These are phyloP conservation scores for Gadus chalcogrammus DNA, from an alignment of 2,113 vertebrate species.

Conservation along the genomic window DNA sequence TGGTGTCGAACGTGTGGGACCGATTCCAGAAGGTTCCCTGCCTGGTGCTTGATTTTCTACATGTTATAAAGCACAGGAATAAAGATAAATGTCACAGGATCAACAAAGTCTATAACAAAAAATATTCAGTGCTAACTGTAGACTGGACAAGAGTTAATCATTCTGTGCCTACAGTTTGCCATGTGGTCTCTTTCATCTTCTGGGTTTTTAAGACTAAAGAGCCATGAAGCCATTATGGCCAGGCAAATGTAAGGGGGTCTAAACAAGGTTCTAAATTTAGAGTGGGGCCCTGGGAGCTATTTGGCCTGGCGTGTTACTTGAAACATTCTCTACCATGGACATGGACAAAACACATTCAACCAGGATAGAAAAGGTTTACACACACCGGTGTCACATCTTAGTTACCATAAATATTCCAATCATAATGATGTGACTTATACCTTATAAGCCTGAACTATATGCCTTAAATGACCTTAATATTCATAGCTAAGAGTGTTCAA, in stretches of 20 bases:
- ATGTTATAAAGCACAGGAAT: neutral
- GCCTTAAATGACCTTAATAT: no score
- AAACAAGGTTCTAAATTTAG: conserved; percentile 74
- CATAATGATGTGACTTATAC: no score
- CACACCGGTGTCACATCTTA: conserved; percentile 2
- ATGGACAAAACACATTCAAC: conserved; percentile 55
- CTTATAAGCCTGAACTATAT: no score
- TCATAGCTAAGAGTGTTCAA: no score
- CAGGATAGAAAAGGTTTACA: conserved; percentile 53
- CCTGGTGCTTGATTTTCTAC: conserved; percentile 2
- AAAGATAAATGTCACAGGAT: no score
- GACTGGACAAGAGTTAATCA: neutral
- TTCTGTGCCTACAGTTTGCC: neutral
- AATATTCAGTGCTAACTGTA: neutral
- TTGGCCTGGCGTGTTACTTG: conserved; percentile 61
- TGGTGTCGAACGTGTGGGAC: conserved; percentile 25
- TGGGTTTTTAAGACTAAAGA: conserved; percentile 14
- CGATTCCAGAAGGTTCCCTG: conserved; percentile 45
- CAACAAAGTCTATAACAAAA: neutral
- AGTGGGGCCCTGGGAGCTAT: conserved; percentile 73
- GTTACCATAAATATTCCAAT: no score
- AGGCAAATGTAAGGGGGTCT: conserved; percentile 59
- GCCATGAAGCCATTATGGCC: conserved; percentile 26
- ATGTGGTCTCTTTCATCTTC: conserved; percentile 3
- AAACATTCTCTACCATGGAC: conserved; percentile 67